Conservation (phyloP, 2,113 vertebrate species). For the Poeciliopsis occidentalis region DNA sequence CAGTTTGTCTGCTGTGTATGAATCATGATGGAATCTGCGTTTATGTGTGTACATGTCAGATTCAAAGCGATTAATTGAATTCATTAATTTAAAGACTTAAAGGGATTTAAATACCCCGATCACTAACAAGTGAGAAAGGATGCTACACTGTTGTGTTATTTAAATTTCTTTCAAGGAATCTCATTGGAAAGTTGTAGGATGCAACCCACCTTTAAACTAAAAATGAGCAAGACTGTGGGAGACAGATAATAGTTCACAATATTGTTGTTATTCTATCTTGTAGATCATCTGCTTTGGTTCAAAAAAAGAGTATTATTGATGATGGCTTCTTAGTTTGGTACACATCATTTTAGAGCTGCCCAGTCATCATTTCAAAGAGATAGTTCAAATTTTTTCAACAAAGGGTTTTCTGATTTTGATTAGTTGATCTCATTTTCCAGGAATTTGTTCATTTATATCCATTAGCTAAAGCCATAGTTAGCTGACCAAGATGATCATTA, state of each 20-base stretch:
- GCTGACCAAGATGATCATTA: too few relatives aligned
- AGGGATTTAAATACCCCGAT: slow-evolving; percentile 10
- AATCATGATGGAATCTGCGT: slow-evolving; percentile 22
- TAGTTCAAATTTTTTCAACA: neutral
- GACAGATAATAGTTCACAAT: neutral
- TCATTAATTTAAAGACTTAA: too few relatives aligned
- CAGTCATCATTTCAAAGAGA: too few relatives aligned
- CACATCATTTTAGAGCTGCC: neutral
- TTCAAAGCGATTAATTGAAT: slow-evolving; percentile 1
- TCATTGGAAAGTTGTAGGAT: neutral
- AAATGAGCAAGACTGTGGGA: neutral
- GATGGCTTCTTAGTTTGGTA: neutral
- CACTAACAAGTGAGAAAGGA: slow-evolving; percentile 1
- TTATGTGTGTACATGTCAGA: slow-evolving; percentile 10
- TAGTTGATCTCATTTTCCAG: neutral
- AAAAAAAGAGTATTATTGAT: neutral
- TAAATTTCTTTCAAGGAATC: neutral
- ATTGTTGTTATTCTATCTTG: too few relatives aligned
- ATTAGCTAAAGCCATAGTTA: too few relatives aligned
- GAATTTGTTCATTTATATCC: neutral
- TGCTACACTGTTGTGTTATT: neutral
- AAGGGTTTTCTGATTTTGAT: neutral
- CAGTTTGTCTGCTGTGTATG: neutral
- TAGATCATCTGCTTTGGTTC: too few relatives aligned
- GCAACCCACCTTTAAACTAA: neutral